phyloP scores from a whole-genome alignment of 2,113 vertebrate genomes.

The Thryonomys swinderianus region DNA sequence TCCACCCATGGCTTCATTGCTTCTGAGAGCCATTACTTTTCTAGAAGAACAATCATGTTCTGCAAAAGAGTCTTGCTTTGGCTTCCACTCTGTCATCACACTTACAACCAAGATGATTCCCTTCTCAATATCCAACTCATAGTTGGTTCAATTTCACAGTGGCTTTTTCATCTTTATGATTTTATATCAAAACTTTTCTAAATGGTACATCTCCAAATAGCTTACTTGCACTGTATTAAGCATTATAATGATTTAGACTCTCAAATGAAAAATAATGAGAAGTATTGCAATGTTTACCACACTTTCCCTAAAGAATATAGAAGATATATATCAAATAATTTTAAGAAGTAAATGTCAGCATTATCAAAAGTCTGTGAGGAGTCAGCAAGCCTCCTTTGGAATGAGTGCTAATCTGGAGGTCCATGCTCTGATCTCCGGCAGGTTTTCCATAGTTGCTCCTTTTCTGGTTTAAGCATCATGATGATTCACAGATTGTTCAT shows the following conservation, averaged over 20 bases:
- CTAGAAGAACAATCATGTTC: neutral
- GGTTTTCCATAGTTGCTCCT: neutral
- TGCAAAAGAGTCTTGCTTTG: neutral
- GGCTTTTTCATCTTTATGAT: neutral
- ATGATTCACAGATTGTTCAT: neutral
- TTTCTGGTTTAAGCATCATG: neutral
- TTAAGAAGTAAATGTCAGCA: neutral
- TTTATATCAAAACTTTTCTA: neutral
- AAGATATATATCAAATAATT: neutral
- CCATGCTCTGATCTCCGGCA: neutral
- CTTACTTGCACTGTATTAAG: neutral
- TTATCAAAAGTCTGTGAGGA: neutral
- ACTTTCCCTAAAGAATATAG: neutral
- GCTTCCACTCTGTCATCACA: neutral
- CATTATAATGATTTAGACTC: neutral
- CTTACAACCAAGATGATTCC: neutral
- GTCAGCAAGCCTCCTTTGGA: neutral
- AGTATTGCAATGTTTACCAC: neutral
- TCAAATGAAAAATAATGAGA: neutral
- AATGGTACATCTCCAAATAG: neutral
- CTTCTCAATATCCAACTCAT: neutral
- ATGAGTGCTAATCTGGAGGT: neutral
- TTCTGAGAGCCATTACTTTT: neutral
- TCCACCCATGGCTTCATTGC: neutral
- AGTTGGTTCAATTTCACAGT: neutral